These are phyloP conservation scores for Epistrophe eligans DNA, from an alignment of 2,888 invertebrate species.

Conservation along the genomic window DNA sequence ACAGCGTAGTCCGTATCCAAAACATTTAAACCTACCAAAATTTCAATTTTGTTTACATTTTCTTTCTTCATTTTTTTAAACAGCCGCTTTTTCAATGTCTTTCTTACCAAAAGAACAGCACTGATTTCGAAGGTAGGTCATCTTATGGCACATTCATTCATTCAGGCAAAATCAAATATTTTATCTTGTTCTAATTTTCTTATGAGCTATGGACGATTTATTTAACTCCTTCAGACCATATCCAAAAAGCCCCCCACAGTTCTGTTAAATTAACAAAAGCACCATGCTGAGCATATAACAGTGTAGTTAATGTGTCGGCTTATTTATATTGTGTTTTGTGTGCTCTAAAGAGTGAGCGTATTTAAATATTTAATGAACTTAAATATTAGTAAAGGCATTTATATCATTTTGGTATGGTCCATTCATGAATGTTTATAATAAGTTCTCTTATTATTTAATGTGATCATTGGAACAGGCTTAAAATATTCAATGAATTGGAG, in stretches of 20 bases:
- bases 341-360: conserved; percentile 48
- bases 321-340: conserved; percentile 67
- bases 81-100: background rate
- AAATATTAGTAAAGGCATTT: conserved; percentile 70
- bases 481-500: conserved; percentile 54
- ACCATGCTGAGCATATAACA: conserved; percentile 67
- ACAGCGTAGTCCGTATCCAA: background rate
- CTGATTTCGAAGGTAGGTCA: conserved; percentile 59
- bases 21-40: background rate
- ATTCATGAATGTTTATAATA: conserved; percentile 63
- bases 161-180: conserved; percentile 68
- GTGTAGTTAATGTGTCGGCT: conserved; percentile 69
- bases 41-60: background rate
- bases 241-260: conserved; percentile 62
- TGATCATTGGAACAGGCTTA: conserved; percentile 56
- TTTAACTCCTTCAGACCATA: conserved; percentile 71
- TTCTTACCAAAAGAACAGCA: background rate
- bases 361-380: conserved; percentile 75
- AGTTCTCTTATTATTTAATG: conserved; percentile 62
- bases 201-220: conserved; percentile 70
- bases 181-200: conserved; percentile 75
- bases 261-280: conserved; percentile 73
- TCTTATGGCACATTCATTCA: conserved; percentile 48
- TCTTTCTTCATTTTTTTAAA: background rate
- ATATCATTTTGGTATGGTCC: conserved; percentile 63